These are phyloP conservation scores for Dipodomys spectabilis DNA, from an alignment of 2,113 vertebrate genomes.

Conservation along the genomic window DNA sequence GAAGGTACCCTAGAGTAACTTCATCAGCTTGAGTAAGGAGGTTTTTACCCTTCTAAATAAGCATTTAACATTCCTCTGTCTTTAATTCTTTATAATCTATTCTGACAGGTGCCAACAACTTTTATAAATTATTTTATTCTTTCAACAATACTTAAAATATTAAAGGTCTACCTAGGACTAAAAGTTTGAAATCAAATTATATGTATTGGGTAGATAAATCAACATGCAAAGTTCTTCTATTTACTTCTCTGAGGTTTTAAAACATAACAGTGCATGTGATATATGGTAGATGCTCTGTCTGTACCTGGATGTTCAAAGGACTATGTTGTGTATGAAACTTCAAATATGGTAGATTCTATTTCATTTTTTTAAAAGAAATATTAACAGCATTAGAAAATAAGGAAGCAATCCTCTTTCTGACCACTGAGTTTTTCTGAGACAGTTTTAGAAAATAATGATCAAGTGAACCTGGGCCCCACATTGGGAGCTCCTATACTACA, in stretches of 20 bases:
- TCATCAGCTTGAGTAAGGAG: background rate
- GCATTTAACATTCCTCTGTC: background rate
- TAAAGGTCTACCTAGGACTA: background rate
- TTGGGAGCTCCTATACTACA: background rate
- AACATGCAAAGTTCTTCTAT: background rate
- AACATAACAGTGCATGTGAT: background rate
- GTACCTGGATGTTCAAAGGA: background rate
- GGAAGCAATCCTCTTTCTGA: background rate
- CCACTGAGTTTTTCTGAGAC: background rate
- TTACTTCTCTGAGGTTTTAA: background rate
- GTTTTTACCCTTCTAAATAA: background rate
- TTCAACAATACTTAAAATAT: background rate
- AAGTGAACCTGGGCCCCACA: background rate
- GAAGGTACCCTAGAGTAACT: background rate
- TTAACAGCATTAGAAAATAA: slow-evolving; percentile 12
- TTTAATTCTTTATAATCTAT: background rate
- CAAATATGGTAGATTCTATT: background rate
- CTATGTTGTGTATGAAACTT: background rate
- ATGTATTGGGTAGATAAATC: background rate
- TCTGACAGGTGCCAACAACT: background rate
- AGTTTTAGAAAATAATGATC: background rate
- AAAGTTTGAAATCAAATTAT: background rate
- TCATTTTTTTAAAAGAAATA: slow-evolving; percentile 40
- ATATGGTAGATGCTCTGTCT: background rate
- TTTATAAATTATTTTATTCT: background rate